These are phyloP conservation scores for Cynodonichthys magdalenae DNA, from an alignment of 2,797 vertebrate species.

Conservation along the genomic window DNA sequence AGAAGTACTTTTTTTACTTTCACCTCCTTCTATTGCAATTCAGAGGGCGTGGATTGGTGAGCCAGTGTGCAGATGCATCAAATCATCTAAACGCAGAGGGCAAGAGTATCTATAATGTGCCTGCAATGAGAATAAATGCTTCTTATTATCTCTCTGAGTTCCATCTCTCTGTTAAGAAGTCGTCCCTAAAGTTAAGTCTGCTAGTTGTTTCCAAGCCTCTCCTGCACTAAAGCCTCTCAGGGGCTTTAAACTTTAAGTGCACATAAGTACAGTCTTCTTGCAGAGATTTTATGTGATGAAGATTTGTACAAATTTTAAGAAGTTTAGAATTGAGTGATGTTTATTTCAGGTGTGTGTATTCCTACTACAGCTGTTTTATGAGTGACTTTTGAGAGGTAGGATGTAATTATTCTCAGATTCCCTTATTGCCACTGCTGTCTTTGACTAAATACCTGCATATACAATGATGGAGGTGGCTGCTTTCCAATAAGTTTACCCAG, in stretches of 20 bases:
- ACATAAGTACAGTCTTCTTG: conserved; percentile 12
- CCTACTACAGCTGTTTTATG: conserved; percentile 10
- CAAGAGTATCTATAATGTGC: conserved; percentile 33
- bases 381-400: neutral
- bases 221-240: conserved; percentile 21
- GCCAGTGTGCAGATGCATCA: conserved; percentile 37
- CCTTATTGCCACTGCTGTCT: conserved; percentile 14
- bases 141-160: conserved; percentile 37
- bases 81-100: conserved; percentile 46
- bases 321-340: conserved; percentile 9
- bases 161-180: conserved; percentile 38
- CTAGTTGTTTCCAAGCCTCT: conserved; percentile 21
- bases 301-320: conserved; percentile 6
- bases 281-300: conserved; percentile 3
- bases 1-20: conserved; percentile 4
- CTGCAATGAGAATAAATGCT: conserved; percentile 53
- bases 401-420: conserved; percentile 23
- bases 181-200: conserved; percentile 40
- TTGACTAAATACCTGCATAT: conserved; percentile 25
- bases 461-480: conserved; percentile 33
- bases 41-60: conserved; percentile 13
- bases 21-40: neutral
- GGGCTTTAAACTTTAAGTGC: conserved; percentile 29
- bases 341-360: conserved; percentile 17
- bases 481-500: conserved; percentile 32